A percentile compares a stretch with the other conserved stretches of the same genome.
These are phyloP conservation scores for Pseudanteris insignis DNA, from an alignment of 2,888 invertebrate genomes.

Conservation along the genomic window DNA sequence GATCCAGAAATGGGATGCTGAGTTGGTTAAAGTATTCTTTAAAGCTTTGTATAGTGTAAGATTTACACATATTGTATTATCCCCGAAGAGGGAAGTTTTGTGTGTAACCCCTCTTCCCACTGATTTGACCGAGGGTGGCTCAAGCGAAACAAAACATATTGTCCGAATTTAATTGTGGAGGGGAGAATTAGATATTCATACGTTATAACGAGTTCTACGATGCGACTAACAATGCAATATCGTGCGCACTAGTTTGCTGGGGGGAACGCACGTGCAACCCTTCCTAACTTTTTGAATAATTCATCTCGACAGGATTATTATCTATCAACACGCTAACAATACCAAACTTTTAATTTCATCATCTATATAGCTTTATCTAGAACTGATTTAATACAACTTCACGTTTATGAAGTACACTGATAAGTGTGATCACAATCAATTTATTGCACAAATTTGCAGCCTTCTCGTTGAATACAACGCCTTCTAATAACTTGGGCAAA, in stretches of 20 bases:
- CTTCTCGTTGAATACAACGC: background rate
- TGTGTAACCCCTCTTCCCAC: constrained; percentile 43
- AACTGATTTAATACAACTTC: constrained; percentile 25
- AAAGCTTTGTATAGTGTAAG: constrained; percentile 50
- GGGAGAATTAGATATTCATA: constrained; percentile 65
- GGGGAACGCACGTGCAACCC: constrained; percentile 42
- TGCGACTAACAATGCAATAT: constrained; percentile 57
- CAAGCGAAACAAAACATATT: constrained; percentile 65
- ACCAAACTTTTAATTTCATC: constrained; percentile 39
- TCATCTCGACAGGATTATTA: constrained; percentile 43
- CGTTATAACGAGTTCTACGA: constrained; percentile 58
- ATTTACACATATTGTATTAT: constrained; percentile 58
- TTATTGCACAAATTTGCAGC: background rate
- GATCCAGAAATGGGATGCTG: background rate
- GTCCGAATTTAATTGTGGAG: constrained; percentile 66
- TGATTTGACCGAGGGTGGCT: constrained; percentile 45
- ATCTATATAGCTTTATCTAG: constrained; percentile 22
- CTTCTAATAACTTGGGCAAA: background rate
- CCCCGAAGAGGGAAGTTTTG: constrained; percentile 46
- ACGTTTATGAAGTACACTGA: constrained; percentile 15
- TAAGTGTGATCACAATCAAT: background rate
- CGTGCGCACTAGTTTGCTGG: constrained; percentile 38
- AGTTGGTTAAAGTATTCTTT: constrained; percentile 32
- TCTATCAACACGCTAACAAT: constrained; percentile 37
- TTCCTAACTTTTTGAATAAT: constrained; percentile 39